Evolutionary conservation across 2,797 vertebrate genomes (phyloP), one percentile per base, ranked within the genome.

Genomic region (Novumbra hubbsi): DNA sequence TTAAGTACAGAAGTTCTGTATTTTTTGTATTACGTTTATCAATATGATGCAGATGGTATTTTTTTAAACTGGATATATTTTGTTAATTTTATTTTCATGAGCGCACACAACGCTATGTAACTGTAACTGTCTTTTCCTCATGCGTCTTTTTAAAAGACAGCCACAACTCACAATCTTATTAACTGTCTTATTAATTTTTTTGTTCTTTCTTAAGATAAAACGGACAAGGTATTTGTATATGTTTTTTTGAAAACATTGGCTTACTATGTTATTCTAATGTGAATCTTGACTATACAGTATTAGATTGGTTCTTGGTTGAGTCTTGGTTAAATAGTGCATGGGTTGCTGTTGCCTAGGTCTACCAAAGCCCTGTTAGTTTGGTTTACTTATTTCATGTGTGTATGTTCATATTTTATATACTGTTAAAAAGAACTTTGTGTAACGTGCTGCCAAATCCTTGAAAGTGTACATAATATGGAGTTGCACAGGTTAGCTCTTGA

Each of bases 1-100:
- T 91, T 92, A 84, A 85, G 86, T 90, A 83, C 89, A 91, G 86
- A 93, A 89, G 78, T 82, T 90, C 89, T 92, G 91, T 95, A 92
- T 93, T 94, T 79, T 92, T 92, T 92, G 71, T 92, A 91, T 91
- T 81, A 76, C 50, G 83, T 89, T 90, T 80, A 74, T 86, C 79
- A 76, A 83, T 80, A 81, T 70, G 74, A 84, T 81, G 78, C 84
- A 91, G 86, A 92, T 86, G 89, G 88, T 93, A 92, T 94, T 93
- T 94, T 93, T 93, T 92, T 93, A 92, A 90, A 84, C 80, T 85
- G 80, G 82, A 84, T 84, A 83, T 89, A 87, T 88, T 89, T 88
- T 90, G 81, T 88, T 84, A 87, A 79, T 80, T 83, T 87, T 73
- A 84, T 76, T 80, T 80, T 75, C 72, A 63, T 60, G 80, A 83